A percentile compares a stretch with the other conserved stretches of the same genome.
Evolutionary conservation across 1,140 invertebrate species (phyloP).

Genomic region (Hyles euphorbiae): DNA sequence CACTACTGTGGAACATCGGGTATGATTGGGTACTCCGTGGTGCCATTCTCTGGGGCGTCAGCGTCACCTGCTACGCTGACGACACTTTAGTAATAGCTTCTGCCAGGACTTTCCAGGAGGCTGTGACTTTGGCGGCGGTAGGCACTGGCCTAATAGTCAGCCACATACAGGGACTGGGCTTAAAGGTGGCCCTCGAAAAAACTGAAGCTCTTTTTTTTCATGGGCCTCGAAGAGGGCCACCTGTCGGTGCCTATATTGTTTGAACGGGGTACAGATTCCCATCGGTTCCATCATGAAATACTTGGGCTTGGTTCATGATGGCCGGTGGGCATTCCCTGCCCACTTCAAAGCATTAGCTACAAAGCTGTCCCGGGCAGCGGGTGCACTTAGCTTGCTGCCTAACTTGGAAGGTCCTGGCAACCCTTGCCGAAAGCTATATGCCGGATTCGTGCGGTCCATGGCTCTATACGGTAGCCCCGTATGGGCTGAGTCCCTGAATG

Average conservation of each 20-base stretch:
- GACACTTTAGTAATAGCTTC: background rate
- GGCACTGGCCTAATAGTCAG: background rate
- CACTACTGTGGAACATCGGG: conserved; percentile 2
- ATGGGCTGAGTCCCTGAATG: background rate
- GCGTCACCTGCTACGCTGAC: background rate
- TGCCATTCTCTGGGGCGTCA: background rate
- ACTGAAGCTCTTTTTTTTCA: conserved; percentile 6
- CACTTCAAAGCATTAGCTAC: background rate
- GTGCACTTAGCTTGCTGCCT: conserved; percentile 3
- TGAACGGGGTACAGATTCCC: background rate
- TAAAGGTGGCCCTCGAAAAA: conserved; percentile 9
- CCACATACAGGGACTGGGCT: background rate
- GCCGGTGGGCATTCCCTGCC: conserved; percentile 3
- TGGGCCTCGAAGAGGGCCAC: background rate
- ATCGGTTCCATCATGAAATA: background rate
- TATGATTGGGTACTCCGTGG: conserved; percentile 5
- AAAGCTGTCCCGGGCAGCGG: background rate
- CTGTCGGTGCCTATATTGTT: background rate
- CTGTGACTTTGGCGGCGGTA: background rate
- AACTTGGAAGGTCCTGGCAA: conserved; percentile 8
- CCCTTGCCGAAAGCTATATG: conserved; percentile 4
- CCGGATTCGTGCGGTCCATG: conserved; percentile 9
- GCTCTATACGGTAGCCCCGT: conserved; percentile 11
- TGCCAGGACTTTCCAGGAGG: background rate
- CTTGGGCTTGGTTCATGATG: background rate